These are phyloP conservation scores for Syngnathus rostellatus DNA, from an alignment of 2,797 vertebrate species.

Conservation along the genomic window DNA sequence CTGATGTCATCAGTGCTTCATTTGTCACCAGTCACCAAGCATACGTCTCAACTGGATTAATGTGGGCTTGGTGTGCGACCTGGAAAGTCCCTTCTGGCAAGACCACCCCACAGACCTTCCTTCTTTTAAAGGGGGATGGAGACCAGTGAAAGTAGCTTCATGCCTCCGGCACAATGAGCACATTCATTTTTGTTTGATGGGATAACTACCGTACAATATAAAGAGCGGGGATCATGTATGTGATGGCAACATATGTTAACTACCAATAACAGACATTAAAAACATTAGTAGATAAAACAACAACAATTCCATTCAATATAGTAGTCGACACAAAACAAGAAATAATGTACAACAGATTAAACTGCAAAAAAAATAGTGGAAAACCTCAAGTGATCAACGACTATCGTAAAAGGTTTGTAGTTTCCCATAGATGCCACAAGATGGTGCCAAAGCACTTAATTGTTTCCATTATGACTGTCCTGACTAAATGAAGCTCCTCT, in stretches of 20 bases:
- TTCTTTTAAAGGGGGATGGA: constrained; percentile 18
- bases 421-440: neutral
- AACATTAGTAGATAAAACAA: neutral
- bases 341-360: too few relatives aligned
- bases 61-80: constrained; percentile 35
- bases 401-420: neutral
- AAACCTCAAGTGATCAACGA: neutral
- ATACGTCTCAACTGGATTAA: constrained; percentile 19
- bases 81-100: constrained; percentile 20
- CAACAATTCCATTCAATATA: too few relatives aligned
- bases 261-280: neutral
- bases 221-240: neutral
- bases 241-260: neutral
- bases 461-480: neutral
- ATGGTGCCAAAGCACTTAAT: neutral
- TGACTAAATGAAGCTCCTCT: neutral
- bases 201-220: neutral
- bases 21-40: constrained; percentile 27
- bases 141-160: constrained; percentile 10
- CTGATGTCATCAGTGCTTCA: constrained; percentile 44
- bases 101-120: constrained; percentile 8
- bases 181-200: constrained; percentile 43
- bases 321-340: too few relatives aligned
- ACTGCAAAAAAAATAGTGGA: neutral
- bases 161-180: constrained; percentile 35